phyloP scores from a whole-genome alignment of 2,888 invertebrate species.

The Andrena flavipes region DNA sequence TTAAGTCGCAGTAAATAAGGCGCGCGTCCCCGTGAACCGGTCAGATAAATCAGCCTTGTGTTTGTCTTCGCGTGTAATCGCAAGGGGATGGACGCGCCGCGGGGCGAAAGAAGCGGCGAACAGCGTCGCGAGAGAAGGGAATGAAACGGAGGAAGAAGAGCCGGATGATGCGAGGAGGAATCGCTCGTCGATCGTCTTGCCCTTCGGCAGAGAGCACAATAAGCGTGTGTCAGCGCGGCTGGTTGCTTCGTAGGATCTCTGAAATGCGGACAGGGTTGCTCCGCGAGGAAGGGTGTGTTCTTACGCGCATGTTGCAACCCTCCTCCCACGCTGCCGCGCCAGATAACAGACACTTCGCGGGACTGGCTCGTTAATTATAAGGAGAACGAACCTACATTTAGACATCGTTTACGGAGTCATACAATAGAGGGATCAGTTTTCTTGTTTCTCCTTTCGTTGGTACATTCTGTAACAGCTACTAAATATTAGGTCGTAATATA shows the following conservation, averaged over 20 bases:
- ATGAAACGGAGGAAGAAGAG: slow-evolving; percentile 16
- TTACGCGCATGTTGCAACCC: slow-evolving; percentile 54
- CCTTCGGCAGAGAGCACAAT: slow-evolving; percentile 63
- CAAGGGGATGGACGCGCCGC: slow-evolving; percentile 22
- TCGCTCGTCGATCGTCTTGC: slow-evolving; percentile 46
- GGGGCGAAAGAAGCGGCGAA: slow-evolving; percentile 26
- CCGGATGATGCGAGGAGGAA: slow-evolving; percentile 21
- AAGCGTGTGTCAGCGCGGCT: slow-evolving; percentile 45
- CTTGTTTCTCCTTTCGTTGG: background rate
- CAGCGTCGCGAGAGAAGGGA: slow-evolving; percentile 3
- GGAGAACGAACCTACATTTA: slow-evolving; percentile 35
- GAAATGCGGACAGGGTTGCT: slow-evolving; percentile 64
- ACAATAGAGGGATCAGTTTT: slow-evolving; percentile 20
- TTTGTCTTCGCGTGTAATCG: slow-evolving; percentile 76
- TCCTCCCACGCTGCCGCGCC: background rate
- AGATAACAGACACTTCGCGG: slow-evolving; percentile 27
- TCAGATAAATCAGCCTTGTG: slow-evolving; percentile 76
- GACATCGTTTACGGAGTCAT: slow-evolving; percentile 35
- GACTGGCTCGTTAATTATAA: slow-evolving; percentile 46
- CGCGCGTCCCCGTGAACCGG: slow-evolving; percentile 61
- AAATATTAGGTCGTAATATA: too few species aligned
- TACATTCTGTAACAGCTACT: too few species aligned
- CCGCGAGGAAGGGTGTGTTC: slow-evolving; percentile 51
- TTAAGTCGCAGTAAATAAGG: slow-evolving; percentile 81
- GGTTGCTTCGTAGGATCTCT: slow-evolving; percentile 62